Base-by-base conservation (phyloP, 2,113 vertebrate genomes). In the Genyomyrus donnyi region DNA sequence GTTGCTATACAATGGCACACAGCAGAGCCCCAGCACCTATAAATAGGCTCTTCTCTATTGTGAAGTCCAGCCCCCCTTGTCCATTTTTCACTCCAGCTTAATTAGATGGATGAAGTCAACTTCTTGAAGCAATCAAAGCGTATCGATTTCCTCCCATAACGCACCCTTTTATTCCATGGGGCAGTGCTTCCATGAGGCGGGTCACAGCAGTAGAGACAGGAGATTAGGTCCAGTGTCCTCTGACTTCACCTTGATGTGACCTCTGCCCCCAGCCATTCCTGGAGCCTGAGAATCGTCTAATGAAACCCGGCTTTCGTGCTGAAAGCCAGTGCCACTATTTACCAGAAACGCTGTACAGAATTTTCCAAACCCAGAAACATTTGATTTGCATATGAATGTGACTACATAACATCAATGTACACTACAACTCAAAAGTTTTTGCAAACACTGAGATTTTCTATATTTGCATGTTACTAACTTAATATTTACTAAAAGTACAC, bases 121-220 rank as follows among this genome's bases (percentile, higher is more conserved):
- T 93, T 93, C 91, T 91, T 31, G 91, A 90, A 62, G 91, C 90
- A 91, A 93, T 94, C 92, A 84, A 92, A 91, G 86, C 2, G 5
- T 83, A 92, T 91, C 3, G 92, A 93, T 93, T 85, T 48, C 42
- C 88, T 90, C 90, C 89, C 42, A 84, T 90, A 45, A 89, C 74
- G 89, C 90, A 92, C 90, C 77, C 91, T 92, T 93, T 93, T 85
- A 91, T 92, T 92, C 91, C 88, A 31, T 90, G 56, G 62, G 53
- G 11, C 21, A 70, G 62, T 62, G 66, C 8, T n/a, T 70, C 21
- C n/a, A 21, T 83, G 45, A 85, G 86, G 90, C 13, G 1, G 88
- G 84, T 89, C 84, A 87, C 90, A 87, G 46, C 83, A 35, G 80
- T 3, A 85, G 74, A 88, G 86, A 52, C 70, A 27, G 11, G 35